Evolutionary conservation across 2,888 invertebrate species (phyloP).

Genomic region (Leptinotarsa rubiginosa): DNA sequence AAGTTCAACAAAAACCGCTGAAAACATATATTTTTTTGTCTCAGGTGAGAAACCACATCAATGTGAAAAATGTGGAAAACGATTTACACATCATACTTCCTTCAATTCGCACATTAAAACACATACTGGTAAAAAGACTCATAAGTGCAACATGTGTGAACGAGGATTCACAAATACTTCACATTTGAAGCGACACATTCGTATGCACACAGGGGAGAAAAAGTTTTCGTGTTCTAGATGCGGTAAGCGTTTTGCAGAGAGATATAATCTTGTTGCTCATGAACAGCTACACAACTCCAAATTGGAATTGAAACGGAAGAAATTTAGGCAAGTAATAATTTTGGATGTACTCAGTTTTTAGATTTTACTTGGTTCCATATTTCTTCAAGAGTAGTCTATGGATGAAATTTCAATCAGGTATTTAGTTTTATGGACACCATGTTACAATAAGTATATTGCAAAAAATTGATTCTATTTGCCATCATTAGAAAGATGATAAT

Average conservation of each 20-base stretch:
- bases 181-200: constrained; percentile 76
- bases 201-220: constrained; percentile 75
- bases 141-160: constrained; percentile 73
- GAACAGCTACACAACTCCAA: constrained; percentile 53
- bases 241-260: constrained; percentile 73
- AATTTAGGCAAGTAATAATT: constrained; percentile 8
- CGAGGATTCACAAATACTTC: constrained; percentile 74
- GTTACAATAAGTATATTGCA: no score
- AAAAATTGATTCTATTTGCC: no score
- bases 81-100: constrained; percentile 74
- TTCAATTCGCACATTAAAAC: constrained; percentile 78
- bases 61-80: constrained; percentile 63
- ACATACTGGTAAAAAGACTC: constrained; percentile 73
- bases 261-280: constrained; percentile 64
- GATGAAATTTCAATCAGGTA: no score
- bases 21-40: not conserved
- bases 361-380: no score
- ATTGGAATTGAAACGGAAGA: constrained; percentile 7
- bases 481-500: no score
- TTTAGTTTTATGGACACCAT: no score
- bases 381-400: no score
- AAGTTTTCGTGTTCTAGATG: constrained; percentile 71
- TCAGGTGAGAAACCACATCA: constrained; percentile 59
- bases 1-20: not conserved
- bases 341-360: not conserved